Evolutionary conservation across 2,797 vertebrate genomes (phyloP).

Genomic region (Chromobotia macracanthus): DNA sequence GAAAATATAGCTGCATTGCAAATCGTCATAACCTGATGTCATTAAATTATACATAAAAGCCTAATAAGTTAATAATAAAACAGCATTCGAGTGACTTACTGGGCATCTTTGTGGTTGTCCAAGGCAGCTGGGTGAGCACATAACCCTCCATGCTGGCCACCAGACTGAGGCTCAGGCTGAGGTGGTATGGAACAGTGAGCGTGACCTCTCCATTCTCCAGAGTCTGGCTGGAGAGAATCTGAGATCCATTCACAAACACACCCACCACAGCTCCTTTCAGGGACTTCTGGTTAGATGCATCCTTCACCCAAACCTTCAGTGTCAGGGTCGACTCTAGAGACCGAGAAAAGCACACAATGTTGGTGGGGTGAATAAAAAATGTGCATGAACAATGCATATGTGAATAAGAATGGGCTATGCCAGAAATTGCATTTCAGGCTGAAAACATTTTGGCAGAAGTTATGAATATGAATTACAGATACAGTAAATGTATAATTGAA

Average conservation of each 20-base stretch:
- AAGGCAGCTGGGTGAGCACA: constrained; percentile 84
- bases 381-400: not conserved
- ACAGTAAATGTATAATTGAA: no score
- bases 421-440: no score
- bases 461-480: no score
- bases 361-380: not conserved
- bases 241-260: constrained; percentile 87
- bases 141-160: constrained; percentile 88
- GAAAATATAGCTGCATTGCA: not conserved
- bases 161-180: constrained; percentile 83
- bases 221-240: constrained; percentile 79
- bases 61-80: not conserved
- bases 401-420: not conserved
- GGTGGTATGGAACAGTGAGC: constrained; percentile 81
- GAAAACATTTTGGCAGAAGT: no score
- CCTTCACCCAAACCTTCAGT: constrained; percentile 89
- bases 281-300: constrained; percentile 84
- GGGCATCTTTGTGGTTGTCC: constrained; percentile 88
- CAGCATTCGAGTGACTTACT: constrained; percentile 73
- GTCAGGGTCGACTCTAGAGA: constrained; percentile 80
- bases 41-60: not conserved
- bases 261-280: constrained; percentile 82
- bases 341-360: not conserved
- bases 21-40: not conserved
- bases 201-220: constrained; percentile 81